These are phyloP conservation scores for Larimichthys crocea DNA, from an alignment of 2,113 vertebrate species.

Conservation along the genomic window DNA sequence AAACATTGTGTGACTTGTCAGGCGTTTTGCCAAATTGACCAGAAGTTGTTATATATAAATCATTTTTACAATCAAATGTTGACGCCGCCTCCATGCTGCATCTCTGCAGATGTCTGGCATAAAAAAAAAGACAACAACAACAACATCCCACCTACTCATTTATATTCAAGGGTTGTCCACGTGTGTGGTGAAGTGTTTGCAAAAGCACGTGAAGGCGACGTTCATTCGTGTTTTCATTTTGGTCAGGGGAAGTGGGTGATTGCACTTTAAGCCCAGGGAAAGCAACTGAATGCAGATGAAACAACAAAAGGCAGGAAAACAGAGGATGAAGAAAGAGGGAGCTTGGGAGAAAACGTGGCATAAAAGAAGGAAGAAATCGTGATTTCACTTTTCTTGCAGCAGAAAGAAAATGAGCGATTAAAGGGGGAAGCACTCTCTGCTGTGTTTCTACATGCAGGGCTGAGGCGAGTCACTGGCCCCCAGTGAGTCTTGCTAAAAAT, in stretches of 20 bases:
- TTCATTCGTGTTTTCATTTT: conserved; percentile 14
- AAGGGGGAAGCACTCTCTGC: not conserved
- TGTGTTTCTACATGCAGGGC: conserved; percentile 74
- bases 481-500: conserved; percentile 82
- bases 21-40: not conserved
- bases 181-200: conserved; percentile 16
- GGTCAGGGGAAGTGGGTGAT: conserved; percentile 5
- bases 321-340: not conserved
- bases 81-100: not conserved
- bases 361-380: conserved; percentile 16
- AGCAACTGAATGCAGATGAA: conserved; percentile 40
- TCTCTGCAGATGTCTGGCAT: conserved; percentile 30
- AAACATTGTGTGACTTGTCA: not conserved
- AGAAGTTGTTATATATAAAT: not conserved
- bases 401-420: conserved; percentile 6
- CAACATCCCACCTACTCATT: conserved; percentile 4
- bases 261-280: conserved; percentile 20
- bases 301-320: not conserved
- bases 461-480: conserved; percentile 64
- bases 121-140: not conserved
- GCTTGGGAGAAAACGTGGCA: too few species aligned
- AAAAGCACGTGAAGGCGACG: conserved; percentile 13
- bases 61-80: not conserved
- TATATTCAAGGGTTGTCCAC: conserved; percentile 31
- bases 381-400: not conserved